Percentiles rank a stretch among this genome's conserved stretches.
Evolutionary conservation across 2,797 vertebrate genomes (phyloP).

Genomic region (Manis pentadactyla): DNA sequence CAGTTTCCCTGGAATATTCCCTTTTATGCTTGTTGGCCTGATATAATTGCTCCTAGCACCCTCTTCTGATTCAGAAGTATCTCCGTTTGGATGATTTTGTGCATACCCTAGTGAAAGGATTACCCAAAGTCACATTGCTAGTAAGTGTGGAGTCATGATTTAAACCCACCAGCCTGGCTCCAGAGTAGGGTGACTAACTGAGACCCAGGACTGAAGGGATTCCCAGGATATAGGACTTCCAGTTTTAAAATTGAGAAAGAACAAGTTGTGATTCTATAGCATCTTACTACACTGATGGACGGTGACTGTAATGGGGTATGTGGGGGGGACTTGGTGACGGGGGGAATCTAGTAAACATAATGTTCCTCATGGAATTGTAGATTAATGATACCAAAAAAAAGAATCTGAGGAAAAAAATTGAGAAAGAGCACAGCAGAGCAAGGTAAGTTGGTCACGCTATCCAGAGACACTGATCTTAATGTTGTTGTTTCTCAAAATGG

Average conservation of each 20-base stretch:
- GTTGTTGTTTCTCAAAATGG: not conserved
- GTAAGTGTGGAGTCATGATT: not conserved
- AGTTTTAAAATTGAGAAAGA: slow-evolving; percentile 9
- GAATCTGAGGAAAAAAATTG: no score
- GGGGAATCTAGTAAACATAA: no score
- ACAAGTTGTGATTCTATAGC: no score
- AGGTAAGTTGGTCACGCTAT: not conserved
- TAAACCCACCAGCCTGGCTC: not conserved
- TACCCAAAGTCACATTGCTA: not conserved
- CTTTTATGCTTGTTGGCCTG: not conserved
- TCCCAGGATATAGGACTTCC: not conserved
- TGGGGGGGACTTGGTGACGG: no score
- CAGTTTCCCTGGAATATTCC: not conserved
- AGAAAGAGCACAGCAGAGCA: not conserved
- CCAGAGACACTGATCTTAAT: not conserved
- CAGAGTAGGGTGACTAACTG: not conserved
- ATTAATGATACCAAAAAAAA: no score
- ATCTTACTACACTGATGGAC: no score
- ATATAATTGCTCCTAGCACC: not conserved
- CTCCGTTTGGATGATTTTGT: not conserved
- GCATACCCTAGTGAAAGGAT: not conserved
- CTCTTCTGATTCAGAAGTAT: not conserved
- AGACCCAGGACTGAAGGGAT: slow-evolving; percentile 13
- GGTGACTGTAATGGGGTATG: no score
- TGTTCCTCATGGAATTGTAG: no score